Evolutionary conservation across 2,797 vertebrate species (phyloP), one percentile per base, ranked within the genome.

Genomic region (Zalophus californianus): DNA sequence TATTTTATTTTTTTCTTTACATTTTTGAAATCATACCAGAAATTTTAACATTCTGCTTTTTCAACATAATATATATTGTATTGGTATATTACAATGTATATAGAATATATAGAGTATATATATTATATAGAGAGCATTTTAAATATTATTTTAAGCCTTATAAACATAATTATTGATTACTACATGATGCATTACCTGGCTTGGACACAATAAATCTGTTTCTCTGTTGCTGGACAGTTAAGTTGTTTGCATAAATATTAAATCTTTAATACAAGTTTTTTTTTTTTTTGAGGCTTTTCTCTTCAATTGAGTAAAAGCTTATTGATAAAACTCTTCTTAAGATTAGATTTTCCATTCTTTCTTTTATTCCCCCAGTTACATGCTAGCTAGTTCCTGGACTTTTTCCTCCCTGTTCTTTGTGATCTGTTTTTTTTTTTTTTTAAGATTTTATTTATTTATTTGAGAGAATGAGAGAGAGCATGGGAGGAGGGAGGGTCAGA

Each of bases 141-240:
- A 72, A 60, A 35, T 91, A 48, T 60, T 20, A 90, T 89, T 92
- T 94, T 88, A 75, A 96, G 82, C 50, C 72, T 92, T 93, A 4
- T 64, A 77, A 78, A 25, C 80, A 9, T 79, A 85, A 60, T 83
- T 90, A 70, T 85, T 90, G 41, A 27, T 88, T 60, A 82, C 16
- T 80, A 8, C 1, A 75, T 78, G 38, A 35, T 35, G n/a, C 1
- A 54, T 80, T 3, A 78, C 89, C 23, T 90, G 35, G 1, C 15
- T 78, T 60, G 38, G 13, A 2, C 10, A 23, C 86, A 54, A 7
- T 68, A 62, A 78, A 32, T 21, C 27, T 48, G 0, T 91, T 82
- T 25, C 38, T 62, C 23, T 94, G 8, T 84, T 72, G 23, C 58
- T 85, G 35, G 38, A 25, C 23, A 84, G 91, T 88, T 87, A 85